phyloP scores from a whole-genome alignment of 2,888 invertebrate genomes.

The Gisinianus flammeolus region DNA sequence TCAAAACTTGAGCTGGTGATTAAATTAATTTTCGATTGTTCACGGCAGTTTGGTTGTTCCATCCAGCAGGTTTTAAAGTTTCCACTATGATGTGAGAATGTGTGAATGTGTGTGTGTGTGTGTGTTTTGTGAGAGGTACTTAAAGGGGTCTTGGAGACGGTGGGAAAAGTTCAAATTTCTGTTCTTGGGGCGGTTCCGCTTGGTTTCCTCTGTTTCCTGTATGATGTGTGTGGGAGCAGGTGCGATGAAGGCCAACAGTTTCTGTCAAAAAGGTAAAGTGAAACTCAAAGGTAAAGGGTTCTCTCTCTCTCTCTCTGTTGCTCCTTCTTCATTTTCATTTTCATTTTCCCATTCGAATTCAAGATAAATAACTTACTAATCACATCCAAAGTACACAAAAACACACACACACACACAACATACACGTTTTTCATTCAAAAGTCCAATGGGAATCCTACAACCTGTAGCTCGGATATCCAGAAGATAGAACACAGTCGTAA shows the following conservation, averaged over 20 bases:
- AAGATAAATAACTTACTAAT: neutral
- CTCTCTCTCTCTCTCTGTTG: neutral
- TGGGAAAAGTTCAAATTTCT: constrained; percentile 36
- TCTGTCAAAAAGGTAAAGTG: neutral
- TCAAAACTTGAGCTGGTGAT: too few species aligned
- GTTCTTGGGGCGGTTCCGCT: constrained; percentile 42
- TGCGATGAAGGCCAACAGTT: constrained; percentile 44
- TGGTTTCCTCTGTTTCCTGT: constrained; percentile 50
- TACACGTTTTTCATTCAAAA: too few species aligned
- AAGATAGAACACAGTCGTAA: too few species aligned
- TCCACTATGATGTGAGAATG: neutral
- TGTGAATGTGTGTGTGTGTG: too few species aligned
- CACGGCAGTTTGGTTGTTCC: constrained; percentile 23
- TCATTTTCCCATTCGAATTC: neutral
- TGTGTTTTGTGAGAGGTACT: constrained; percentile 27
- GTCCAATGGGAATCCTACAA: too few species aligned
- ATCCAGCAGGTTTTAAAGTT: constrained; percentile 20
- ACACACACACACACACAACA: too few species aligned
- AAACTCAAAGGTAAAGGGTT: neutral
- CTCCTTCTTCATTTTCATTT: neutral
- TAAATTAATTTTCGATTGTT: constrained; percentile 47
- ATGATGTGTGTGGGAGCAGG: constrained; percentile 54
- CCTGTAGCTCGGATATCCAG: too few species aligned
- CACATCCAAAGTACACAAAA: neutral
- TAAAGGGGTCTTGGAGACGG: constrained; percentile 35